Evolutionary conservation across 2,888 invertebrate genomes (phyloP), one percentile per base, ranked within the genome.

Genomic region (Baronia brevicornis): DNA sequence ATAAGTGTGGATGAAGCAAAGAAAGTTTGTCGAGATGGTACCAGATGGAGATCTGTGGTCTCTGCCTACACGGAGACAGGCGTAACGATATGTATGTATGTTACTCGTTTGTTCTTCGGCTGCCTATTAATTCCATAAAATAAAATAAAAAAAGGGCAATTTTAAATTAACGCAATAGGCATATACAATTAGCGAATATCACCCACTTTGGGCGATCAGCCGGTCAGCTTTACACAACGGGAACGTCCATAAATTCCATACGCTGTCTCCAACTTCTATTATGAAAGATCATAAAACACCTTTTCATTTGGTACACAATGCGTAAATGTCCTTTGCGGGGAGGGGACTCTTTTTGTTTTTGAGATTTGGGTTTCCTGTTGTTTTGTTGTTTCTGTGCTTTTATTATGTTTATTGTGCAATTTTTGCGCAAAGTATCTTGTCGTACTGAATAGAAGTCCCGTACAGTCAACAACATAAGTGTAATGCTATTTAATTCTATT

Each of bases 391-490:
- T 20, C 11, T 21, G 5, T 20, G 11, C 23, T 22, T 15, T 34
- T 34, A 24, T 28, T 25, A 10, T 13, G 12, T 8, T 25, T 9
- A 12, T 30, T 35, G 14, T 26, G 21, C 25, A 35, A 35, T 35
- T 35, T 35, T 35, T 30, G 30, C 19, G 28, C 35, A 35, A 35
- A 26, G 26, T 34, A 15, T n/a, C 35, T 11, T 26, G 35, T 29
- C 34, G 17, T 20, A 24, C 25, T 29, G 29, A 30, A 21, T 25
- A 30, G 30, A 12, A 22, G 18, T 7, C 12, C n/a, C 4, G 26
- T 29, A 35, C 30, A 17, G 35, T 30, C 10, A 8, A 18, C 30
- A 7, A 26, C 6, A 26, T 17, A 35, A 30, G 26, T 30, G 4
- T 3, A 1, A 3, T 28, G 9, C 2, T 4, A 11, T 7, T 15